phyloP scores from a whole-genome alignment of 64 coral and sea anemone species.

The Trachythela sp. region DNA sequence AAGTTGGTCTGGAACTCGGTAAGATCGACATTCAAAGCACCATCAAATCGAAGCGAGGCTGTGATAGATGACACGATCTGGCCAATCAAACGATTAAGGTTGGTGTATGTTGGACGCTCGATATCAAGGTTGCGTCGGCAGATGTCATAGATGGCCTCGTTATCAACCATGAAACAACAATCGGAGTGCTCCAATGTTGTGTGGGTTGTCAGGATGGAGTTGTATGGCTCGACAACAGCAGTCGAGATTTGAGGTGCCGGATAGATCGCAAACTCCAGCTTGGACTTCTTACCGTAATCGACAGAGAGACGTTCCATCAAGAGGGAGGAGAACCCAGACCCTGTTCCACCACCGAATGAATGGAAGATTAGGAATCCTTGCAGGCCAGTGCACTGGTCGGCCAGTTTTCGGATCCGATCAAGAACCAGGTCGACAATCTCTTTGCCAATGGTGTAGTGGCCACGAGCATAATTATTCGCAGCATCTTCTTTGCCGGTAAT shows the following conservation, averaged over 20 bases:
- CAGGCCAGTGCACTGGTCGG: conserved; percentile 12
- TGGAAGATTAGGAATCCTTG: conserved; percentile 23
- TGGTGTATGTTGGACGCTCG: conserved; percentile 19
- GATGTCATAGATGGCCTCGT: conserved; percentile 22
- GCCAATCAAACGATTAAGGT: conserved; percentile 12
- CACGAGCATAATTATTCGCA: conserved; percentile 29
- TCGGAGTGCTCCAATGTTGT: conserved; percentile 1
- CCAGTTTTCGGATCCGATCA: not conserved
- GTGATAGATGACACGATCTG: conserved; percentile 5
- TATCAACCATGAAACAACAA: conserved; percentile 14
- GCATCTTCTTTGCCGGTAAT: conserved; percentile 55
- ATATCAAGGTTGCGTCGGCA: conserved; percentile 15
- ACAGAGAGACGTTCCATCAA: conserved; percentile 19
- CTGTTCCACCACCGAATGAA: conserved; percentile 6
- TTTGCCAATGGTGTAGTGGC: conserved; percentile 27
- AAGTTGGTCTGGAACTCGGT: conserved; percentile 15
- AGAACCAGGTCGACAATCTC: conserved; percentile 20
- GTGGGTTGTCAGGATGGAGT: conserved; percentile 19
- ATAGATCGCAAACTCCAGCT: conserved; percentile 11
- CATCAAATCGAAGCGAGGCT: not conserved
- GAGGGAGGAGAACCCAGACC: not conserved
- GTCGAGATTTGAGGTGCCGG: conserved; percentile 5
- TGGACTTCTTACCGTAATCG: conserved; percentile 7
- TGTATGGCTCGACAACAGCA: conserved; percentile 10
- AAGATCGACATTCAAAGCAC: conserved; percentile 11